Conservation (phyloP, 2,113 vertebrate genomes). For the Illadopsis cleaveri region DNA sequence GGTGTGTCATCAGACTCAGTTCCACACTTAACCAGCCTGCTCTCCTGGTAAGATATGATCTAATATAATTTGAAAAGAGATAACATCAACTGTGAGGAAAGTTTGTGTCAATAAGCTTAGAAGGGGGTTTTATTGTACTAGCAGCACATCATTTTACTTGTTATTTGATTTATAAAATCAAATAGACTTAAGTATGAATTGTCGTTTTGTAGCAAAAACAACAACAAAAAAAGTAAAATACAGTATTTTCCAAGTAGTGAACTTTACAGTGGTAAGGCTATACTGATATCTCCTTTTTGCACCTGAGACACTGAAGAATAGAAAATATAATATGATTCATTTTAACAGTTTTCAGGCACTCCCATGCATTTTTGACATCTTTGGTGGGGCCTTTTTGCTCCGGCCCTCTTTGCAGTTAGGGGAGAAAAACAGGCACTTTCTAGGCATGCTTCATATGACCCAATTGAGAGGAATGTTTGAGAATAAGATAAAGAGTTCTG, state of each 20-base stretch:
- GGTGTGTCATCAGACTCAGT: not conserved
- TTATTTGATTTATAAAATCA: not conserved
- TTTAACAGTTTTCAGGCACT: not conserved
- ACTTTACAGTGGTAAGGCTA: not conserved
- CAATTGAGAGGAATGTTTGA: not conserved
- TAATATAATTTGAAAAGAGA: not conserved
- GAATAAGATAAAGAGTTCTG: not conserved
- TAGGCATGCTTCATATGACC: not conserved
- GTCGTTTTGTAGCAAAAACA: not conserved
- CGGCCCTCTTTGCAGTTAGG: not conserved
- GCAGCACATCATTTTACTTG: not conserved
- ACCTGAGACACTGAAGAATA: not conserved
- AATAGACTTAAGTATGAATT: not conserved
- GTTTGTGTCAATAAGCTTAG: constrained; percentile 3
- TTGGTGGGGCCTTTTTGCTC: not conserved
- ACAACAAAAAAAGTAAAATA: not conserved
- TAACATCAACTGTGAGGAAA: not conserved
- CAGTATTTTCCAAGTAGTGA: not conserved
- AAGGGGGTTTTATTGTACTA: not conserved
- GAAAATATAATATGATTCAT: not conserved
- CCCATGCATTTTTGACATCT: not conserved
- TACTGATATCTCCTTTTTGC: not conserved
- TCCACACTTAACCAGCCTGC: not conserved
- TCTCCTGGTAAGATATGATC: not conserved
- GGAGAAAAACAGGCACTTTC: not conserved